Conservation (phyloP, 2,797 vertebrate species). For the Mionectes olivaceus region DNA sequence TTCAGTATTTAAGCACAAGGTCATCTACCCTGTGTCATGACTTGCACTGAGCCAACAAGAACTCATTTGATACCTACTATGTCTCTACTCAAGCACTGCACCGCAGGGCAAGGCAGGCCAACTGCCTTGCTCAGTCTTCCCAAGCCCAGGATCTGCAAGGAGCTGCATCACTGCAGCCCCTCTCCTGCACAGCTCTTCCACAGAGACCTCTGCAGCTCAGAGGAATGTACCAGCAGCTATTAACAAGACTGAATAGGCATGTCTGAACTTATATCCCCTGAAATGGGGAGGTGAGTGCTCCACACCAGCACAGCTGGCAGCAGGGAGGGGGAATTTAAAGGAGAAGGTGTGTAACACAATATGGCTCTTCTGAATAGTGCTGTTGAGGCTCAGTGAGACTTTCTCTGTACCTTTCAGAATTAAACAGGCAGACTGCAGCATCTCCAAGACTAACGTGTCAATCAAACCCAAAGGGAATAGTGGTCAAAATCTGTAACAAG, state of each 20-base stretch:
- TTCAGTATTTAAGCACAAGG: background rate
- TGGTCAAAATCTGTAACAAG: background rate
- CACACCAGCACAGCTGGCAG: background rate
- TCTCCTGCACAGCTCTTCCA: background rate
- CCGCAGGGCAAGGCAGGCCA: background rate
- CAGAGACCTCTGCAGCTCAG: background rate
- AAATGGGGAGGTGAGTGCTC: background rate
- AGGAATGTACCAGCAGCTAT: background rate
- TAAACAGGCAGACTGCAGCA: background rate
- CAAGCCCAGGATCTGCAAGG: accelerated
- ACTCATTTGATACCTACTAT: accelerated
- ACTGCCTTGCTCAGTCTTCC: background rate
- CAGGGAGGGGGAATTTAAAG: background rate
- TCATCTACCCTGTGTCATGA: accelerated
- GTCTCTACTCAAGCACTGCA: accelerated
- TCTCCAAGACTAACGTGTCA: background rate
- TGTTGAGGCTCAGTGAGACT: background rate
- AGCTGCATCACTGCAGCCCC: accelerated
- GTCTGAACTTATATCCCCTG: background rate
- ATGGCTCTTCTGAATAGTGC: accelerated
- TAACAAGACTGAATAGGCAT: background rate
- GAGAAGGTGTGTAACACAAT: background rate
- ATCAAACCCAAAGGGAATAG: background rate
- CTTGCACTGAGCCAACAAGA: background rate
- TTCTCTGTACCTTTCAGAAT: background rate